A percentile compares a stretch with the other conserved stretches of the same genome.
Conservation (phyloP, 2,113 vertebrate genomes). For the Malaclemys terrapin region DNA sequence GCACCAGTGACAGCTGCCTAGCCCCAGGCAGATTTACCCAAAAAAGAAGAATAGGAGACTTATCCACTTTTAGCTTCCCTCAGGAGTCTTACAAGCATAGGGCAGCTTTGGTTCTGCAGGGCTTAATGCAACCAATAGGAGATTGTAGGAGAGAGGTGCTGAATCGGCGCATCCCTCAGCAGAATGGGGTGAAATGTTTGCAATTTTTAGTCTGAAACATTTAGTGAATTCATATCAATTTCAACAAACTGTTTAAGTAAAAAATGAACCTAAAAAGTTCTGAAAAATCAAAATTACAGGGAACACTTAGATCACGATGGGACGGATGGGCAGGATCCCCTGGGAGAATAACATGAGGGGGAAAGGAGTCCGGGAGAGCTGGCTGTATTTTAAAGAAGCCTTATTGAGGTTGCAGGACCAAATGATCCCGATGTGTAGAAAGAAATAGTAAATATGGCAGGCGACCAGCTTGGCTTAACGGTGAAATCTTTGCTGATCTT, state of each 20-base stretch:
- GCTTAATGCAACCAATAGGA: background rate
- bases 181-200: background rate
- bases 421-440: too few relatives aligned
- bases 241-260: background rate
- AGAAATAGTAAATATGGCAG: too few relatives aligned
- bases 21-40: background rate
- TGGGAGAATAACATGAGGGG: too few relatives aligned
- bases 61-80: rapidly evolving
- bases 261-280: background rate
- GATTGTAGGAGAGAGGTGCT: background rate
- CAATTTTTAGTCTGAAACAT: background rate
- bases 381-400: too few relatives aligned
- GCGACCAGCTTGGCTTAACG: too few relatives aligned
- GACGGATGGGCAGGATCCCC: too few relatives aligned
- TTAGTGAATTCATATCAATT: background rate
- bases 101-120: rapidly evolving
- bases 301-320: background rate
- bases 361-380: too few relatives aligned
- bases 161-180: background rate
- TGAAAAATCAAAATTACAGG: background rate
- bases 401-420: too few relatives aligned
- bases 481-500: too few relatives aligned
- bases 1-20: background rate
- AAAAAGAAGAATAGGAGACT: background rate
- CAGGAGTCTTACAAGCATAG: background rate